A percentile compares a stretch with the other conserved stretches of the same genome.
Conservation (phyloP, 2,888 invertebrate species). For the Eupithecia pulchellata region DNA sequence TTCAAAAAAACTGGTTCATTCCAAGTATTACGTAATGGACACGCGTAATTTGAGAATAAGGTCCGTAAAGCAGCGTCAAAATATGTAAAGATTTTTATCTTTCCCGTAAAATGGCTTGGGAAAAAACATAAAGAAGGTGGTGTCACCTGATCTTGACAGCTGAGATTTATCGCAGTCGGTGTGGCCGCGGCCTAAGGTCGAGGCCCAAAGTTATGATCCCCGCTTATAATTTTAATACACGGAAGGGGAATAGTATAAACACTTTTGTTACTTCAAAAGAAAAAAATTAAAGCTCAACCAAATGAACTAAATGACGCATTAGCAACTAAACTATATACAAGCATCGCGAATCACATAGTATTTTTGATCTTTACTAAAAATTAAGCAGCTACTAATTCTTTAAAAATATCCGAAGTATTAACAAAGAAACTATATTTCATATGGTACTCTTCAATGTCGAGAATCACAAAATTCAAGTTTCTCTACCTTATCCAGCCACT, state of each 20-base stretch:
- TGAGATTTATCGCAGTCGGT: constrained; percentile 78
- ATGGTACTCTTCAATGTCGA: neutral
- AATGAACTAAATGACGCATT: too few species aligned
- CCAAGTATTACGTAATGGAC: constrained; percentile 80
- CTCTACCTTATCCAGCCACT: constrained; percentile 12
- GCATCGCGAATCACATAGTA: neutral
- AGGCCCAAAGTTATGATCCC: constrained; percentile 77
- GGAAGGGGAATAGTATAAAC: constrained; percentile 13
- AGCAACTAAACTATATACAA: neutral
- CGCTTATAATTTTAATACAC: constrained; percentile 76
- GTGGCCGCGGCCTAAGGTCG: constrained; percentile 83
- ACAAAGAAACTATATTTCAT: neutral
- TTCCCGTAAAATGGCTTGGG: constrained; percentile 86
- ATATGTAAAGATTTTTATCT: constrained; percentile 86
- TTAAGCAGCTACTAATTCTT: neutral
- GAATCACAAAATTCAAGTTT: neutral
- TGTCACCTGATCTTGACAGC: constrained; percentile 85
- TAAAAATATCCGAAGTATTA: neutral
- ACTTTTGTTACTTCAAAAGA: neutral
- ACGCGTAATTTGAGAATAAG: constrained; percentile 84
- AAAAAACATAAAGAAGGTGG: constrained; percentile 86
- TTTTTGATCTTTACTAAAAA: neutral
- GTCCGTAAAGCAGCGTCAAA: constrained; percentile 83
- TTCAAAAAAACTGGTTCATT: constrained; percentile 64
- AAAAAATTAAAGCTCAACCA: neutral